phyloP scores from a whole-genome alignment of 2,113 vertebrate species.

The Lipotes vexillifer region DNA sequence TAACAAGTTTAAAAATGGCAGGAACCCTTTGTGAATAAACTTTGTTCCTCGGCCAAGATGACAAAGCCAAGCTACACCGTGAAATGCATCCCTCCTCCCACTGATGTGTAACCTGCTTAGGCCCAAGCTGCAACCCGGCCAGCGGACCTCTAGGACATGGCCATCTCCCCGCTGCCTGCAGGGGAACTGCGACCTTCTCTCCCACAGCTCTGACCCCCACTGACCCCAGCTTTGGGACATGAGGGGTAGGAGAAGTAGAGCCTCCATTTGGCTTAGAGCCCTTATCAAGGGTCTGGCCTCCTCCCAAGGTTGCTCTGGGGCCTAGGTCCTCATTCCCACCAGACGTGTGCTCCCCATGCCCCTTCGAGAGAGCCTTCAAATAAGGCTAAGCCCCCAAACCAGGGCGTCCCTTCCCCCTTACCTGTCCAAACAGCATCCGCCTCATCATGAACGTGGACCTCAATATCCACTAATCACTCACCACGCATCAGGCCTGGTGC shows the following conservation, averaged over 20 bases:
- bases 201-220: background rate
- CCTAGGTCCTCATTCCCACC: background rate
- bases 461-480: background rate
- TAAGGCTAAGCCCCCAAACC: background rate
- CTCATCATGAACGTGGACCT: background rate
- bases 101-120: background rate
- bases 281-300: background rate
- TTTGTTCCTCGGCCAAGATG: background rate
- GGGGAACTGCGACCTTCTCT: background rate
- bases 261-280: background rate
- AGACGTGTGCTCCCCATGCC: background rate
- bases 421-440: background rate
- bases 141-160: background rate
- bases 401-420: background rate
- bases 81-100: background rate
- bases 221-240: background rate
- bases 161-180: background rate
- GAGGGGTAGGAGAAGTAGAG: background rate
- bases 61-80: background rate
- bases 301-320: background rate
- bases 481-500: background rate
- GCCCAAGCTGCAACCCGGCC: background rate
- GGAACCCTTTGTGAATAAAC: background rate
- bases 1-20: constrained; percentile 17
- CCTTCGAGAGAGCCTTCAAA: background rate